These are phyloP conservation scores for Omphaloscelis lunosa DNA, from an alignment of 2,888 invertebrate genomes.

Conservation along the genomic window DNA sequence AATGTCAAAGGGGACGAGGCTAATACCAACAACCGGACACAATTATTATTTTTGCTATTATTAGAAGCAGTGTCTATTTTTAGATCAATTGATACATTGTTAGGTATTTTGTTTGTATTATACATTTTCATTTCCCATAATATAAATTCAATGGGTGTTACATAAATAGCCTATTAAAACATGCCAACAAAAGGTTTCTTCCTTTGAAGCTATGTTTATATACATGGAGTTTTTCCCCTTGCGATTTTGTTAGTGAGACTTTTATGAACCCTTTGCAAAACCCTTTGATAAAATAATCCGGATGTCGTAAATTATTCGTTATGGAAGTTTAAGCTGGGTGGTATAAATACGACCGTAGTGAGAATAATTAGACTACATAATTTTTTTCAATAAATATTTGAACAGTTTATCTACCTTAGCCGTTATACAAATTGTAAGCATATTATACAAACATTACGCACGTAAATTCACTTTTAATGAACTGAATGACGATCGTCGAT, in stretches of 20 bases:
- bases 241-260: slow-evolving; percentile 52
- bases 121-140: slow-evolving; percentile 15
- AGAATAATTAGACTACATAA: slow-evolving; percentile 12
- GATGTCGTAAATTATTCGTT: slow-evolving; percentile 51
- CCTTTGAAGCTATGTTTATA: slow-evolving; percentile 40
- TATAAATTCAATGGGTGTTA: slow-evolving; percentile 20
- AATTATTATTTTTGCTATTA: neutral
- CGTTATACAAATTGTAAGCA: neutral
- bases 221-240: slow-evolving; percentile 39
- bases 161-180: slow-evolving; percentile 47
- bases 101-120: neutral
- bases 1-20: neutral
- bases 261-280: slow-evolving; percentile 56
- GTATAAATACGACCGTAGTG: slow-evolving; percentile 17
- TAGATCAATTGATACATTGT: neutral
- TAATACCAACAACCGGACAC: neutral
- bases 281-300: slow-evolving; percentile 60
- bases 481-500: too few species aligned
- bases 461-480: neutral
- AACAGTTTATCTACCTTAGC: neutral
- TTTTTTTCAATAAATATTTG: neutral
- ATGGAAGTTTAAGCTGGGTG: slow-evolving; percentile 34
- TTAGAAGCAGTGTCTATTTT: neutral
- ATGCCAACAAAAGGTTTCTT: slow-evolving; percentile 35
- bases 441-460: neutral